A percentile compares a stretch with the other conserved stretches of the same genome.
phyloP scores from a whole-genome alignment of 2,113 vertebrate genomes.

The Pristiophorus japonicus region DNA sequence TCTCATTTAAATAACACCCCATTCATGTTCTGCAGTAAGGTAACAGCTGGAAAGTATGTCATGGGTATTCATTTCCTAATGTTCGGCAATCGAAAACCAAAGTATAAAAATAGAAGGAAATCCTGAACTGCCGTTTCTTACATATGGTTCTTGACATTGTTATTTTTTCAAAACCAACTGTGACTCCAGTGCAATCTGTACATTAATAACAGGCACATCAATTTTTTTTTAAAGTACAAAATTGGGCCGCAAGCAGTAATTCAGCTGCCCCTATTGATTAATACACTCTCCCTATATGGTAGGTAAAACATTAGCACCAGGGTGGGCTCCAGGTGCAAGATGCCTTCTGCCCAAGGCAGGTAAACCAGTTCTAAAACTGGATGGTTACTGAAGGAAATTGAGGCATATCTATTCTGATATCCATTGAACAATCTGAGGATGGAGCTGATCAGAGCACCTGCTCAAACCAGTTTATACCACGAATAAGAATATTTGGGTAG shows the following conservation, averaged over 20 bases:
- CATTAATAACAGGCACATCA: too few species aligned
- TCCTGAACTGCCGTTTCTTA: slow-evolving; percentile 13
- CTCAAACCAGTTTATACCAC: neutral
- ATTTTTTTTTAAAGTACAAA: too few species aligned
- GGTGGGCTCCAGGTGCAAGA: neutral
- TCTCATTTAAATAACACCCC: slow-evolving; percentile 17
- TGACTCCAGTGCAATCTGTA: neutral
- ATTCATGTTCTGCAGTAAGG: slow-evolving; percentile 27
- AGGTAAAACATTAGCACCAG: neutral
- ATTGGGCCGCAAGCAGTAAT: neutral
- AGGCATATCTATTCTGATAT: neutral
- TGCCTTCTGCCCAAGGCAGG: neutral
- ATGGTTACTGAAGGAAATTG: neutral
- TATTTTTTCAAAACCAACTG: slow-evolving; percentile 8
- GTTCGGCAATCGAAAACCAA: slow-evolving; percentile 18
- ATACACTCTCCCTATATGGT: neutral
- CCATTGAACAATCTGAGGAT: neutral
- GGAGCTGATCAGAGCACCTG: neutral
- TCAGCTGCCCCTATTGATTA: neutral
- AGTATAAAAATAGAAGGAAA: slow-evolving; percentile 36
- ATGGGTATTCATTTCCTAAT: slow-evolving; percentile 24
- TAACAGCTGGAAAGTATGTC: slow-evolving; percentile 31
- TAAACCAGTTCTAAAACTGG: neutral
- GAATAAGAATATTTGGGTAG: neutral
- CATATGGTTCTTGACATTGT: slow-evolving; percentile 9